A percentile compares a stretch with the other conserved stretches of the same genome.
These are phyloP conservation scores for Cephus sareptanus DNA, from an alignment of 2,888 invertebrate species.

Conservation along the genomic window DNA sequence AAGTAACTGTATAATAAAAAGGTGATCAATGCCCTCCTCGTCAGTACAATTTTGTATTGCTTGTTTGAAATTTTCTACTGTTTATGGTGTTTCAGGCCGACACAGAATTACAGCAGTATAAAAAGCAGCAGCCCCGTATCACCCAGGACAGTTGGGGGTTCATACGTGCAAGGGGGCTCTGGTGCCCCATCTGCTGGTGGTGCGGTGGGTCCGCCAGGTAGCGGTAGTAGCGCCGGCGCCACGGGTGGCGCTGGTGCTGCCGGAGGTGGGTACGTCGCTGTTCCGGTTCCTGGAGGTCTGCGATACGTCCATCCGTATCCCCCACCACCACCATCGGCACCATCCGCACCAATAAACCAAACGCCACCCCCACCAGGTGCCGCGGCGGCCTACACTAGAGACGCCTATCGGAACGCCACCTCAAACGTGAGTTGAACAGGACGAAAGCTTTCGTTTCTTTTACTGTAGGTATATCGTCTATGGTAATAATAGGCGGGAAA, in stretches of 20 bases:
- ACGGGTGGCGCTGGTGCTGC: constrained; percentile 23
- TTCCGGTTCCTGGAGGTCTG: constrained; percentile 66
- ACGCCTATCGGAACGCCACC: constrained; percentile 58
- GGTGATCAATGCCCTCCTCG: neutral
- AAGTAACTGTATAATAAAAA: neutral
- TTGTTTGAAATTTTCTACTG: neutral
- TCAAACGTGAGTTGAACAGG: constrained; percentile 51
- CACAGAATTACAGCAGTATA: constrained; percentile 62
- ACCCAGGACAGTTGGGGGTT: constrained; percentile 57
- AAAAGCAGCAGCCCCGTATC: constrained; percentile 62
- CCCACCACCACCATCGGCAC: constrained; percentile 52
- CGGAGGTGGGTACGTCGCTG: constrained; percentile 52
- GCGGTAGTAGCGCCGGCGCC: constrained; percentile 27
- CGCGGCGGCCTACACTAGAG: constrained; percentile 56
- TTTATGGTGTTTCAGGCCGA: constrained; percentile 49
- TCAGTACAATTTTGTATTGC: neutral
- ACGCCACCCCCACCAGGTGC: constrained; percentile 67
- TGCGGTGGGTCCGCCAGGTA: constrained; percentile 53
- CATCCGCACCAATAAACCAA: constrained; percentile 59
- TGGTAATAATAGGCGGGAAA: neutral
- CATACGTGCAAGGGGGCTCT: constrained; percentile 53
- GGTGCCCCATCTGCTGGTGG: constrained; percentile 59
- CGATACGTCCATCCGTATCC: constrained; percentile 62
- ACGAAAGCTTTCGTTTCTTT: neutral
- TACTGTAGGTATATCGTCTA: neutral